Percentiles rank a stretch among this genome's conserved stretches.
phyloP scores from a whole-genome alignment of 2,888 invertebrate genomes.

The Leucozona laternaria region DNA sequence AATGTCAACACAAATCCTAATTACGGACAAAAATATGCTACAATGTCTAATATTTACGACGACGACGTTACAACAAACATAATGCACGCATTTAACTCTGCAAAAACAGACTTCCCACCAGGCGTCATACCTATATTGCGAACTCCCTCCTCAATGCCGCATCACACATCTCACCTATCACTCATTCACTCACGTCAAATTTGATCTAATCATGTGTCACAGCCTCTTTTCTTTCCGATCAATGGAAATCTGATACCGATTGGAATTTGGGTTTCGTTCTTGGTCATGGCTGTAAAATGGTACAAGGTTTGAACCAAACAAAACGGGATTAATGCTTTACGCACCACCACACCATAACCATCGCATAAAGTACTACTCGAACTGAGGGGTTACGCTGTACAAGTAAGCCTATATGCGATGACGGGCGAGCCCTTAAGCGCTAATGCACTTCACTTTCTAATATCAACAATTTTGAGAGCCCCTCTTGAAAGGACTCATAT shows the following conservation, averaged over 20 bases:
- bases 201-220: slow-evolving; percentile 76
- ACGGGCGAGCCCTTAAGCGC: slow-evolving; percentile 55
- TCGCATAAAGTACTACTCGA: not conserved
- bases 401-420: not conserved
- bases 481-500: slow-evolving; percentile 36
- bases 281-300: slow-evolving; percentile 64
- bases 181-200: slow-evolving; percentile 68
- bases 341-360: slow-evolving; percentile 49
- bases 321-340: slow-evolving; percentile 61
- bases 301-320: slow-evolving; percentile 45
- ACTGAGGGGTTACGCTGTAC: slow-evolving; percentile 13
- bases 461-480: slow-evolving; percentile 55
- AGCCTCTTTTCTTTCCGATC: slow-evolving; percentile 49
- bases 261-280: slow-evolving; percentile 52
- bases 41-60: slow-evolving; percentile 7
- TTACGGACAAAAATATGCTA: slow-evolving; percentile 51
- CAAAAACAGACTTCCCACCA: slow-evolving; percentile 44
- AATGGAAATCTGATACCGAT: slow-evolving; percentile 69
- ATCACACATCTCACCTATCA: slow-evolving; percentile 63
- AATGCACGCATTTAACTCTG: slow-evolving; percentile 5
- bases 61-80: not conserved
- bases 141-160: slow-evolving; percentile 4
- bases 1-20: slow-evolving; percentile 65
- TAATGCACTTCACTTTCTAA: slow-evolving; percentile 74
- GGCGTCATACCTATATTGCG: not conserved